phyloP scores from a whole-genome alignment of 1,140 invertebrate species.

The Ephestia elutella region DNA sequence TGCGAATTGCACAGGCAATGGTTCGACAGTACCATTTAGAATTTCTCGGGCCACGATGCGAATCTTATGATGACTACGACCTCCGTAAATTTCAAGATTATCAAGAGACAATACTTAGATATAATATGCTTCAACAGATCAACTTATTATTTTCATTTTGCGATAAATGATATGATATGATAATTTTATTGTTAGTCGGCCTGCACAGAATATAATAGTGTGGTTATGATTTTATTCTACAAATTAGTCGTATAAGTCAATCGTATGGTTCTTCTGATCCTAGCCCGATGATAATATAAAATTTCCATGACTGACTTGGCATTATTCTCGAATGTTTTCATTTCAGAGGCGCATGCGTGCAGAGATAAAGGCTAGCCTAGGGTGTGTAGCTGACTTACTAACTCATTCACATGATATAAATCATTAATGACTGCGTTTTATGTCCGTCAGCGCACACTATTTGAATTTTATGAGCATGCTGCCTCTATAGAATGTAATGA shows the following conservation, averaged over 20 bases:
- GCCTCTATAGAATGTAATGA: slow-evolving; percentile 42
- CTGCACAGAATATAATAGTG: no score
- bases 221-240: background rate
- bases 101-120: slow-evolving; percentile 13
- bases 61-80: slow-evolving; percentile 17
- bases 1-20: slow-evolving; percentile 44
- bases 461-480: slow-evolving; percentile 54
- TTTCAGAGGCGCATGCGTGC: slow-evolving; percentile 73
- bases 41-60: slow-evolving; percentile 40
- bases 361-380: slow-evolving; percentile 65
- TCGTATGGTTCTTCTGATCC: slow-evolving; percentile 20
- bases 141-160: background rate
- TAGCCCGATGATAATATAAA: slow-evolving; percentile 42
- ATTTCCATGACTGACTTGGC: slow-evolving; percentile 72
- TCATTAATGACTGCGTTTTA: slow-evolving; percentile 38
- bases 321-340: slow-evolving; percentile 67
- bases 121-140: slow-evolving; percentile 2
- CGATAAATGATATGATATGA: no score
- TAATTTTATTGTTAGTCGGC: no score
- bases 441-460: slow-evolving; percentile 68
- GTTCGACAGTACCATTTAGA: slow-evolving; percentile 46
- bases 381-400: slow-evolving; percentile 64
- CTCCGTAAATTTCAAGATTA: slow-evolving; percentile 9
- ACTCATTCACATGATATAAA: slow-evolving; percentile 23
- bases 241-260: background rate